Evolutionary conservation across 2,797 vertebrate species (phyloP).

Genomic region (Phoebastria nigripes): DNA sequence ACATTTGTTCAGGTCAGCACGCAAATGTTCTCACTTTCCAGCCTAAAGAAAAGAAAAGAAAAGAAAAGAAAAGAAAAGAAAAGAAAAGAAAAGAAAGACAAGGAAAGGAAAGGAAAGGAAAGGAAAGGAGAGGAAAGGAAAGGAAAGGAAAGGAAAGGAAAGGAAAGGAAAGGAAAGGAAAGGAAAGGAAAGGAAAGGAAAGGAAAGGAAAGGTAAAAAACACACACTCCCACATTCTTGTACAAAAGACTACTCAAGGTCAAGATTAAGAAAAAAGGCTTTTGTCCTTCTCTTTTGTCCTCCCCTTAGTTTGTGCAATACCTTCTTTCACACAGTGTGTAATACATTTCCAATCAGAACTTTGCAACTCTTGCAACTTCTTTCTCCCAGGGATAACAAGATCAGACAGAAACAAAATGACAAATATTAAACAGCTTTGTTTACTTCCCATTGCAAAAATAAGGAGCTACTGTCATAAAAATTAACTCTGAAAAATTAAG

Average conservation of each 20-base stretch:
- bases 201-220: too few relatives aligned
- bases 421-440: not conserved
- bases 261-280: conserved; percentile 7
- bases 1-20: conserved; percentile 69
- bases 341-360: not conserved
- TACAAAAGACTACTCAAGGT: conserved; percentile 44
- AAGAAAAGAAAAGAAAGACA: too few relatives aligned
- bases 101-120: too few relatives aligned
- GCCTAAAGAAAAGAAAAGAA: not conserved
- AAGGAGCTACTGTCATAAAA: not conserved
- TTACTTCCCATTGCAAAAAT: not conserved
- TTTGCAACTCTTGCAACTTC: not conserved
- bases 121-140: too few relatives aligned
- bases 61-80: not conserved
- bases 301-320: not conserved
- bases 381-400: not conserved
- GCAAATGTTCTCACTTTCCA: conserved; percentile 60
- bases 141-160: too few relatives aligned
- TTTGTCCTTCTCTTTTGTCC: not conserved
- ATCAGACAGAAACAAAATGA: not conserved
- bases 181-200: too few relatives aligned
- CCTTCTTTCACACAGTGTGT: not conserved
- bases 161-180: too few relatives aligned
- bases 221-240: not conserved
- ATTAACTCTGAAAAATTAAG: not conserved